Evolutionary conservation across 1,140 invertebrate genomes (phyloP), one percentile per base, ranked within the genome.

Genomic region (Frieseomelitta varia): DNA sequence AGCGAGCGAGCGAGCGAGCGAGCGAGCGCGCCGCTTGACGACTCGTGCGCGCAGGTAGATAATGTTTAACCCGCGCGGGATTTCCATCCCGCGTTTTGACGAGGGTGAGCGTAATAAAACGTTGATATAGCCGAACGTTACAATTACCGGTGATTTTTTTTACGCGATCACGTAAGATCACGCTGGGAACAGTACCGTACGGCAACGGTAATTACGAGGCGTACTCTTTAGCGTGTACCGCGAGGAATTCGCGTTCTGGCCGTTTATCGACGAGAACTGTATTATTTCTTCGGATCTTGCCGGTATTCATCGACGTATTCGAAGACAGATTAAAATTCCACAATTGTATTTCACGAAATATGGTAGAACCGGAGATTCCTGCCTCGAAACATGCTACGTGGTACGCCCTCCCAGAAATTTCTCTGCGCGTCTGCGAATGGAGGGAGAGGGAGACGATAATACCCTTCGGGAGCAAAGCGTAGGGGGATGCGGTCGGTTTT

Each of bases 401-500:
- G 39, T 47, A 47, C 6, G 39, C 39, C 56, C 61, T 67, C 3
- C 24, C 21, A n/a, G 12, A 19, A 65, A 6, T 3, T 55, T 2
- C 2, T 75, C 14, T 55, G 1, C 69, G 39, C 6, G 8, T 30
- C 30, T 4, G n/a, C 17, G 11, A 27, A 1, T 63, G 27, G 6
- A 65, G 11, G 39, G 24, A 34, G 53, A 47, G 34, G 11, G 21
- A 19, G 30, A 83, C 58, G 27, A 63, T 81, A 55, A 84, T 53
- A 47, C 39, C 39, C 56, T 69, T 34, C 3, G 0, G n/a, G n/a
- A 56, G n/a, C 17, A 68, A 56, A 67, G 14, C 51, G 14, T 27
- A 34, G 63, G 61, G 61, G 67, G 21, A 14, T 27, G 71, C 71
- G 81, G 85, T 71, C 34, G 87, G 80, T 88, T 88, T 69, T 34